Base-by-base conservation (phyloP, 2,113 vertebrate species). In the Aix galericulata region DNA sequence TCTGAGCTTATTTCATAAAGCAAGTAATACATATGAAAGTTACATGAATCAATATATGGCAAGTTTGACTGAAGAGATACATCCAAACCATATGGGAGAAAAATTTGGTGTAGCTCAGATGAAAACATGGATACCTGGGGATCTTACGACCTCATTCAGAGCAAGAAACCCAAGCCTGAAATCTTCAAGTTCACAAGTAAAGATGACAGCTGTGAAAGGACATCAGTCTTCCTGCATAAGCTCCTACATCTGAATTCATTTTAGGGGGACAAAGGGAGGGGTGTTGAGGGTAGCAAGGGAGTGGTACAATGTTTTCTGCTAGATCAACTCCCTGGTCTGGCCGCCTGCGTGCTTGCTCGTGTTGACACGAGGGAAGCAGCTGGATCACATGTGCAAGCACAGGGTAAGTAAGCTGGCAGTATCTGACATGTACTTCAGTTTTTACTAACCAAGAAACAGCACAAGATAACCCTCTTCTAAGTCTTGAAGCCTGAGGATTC, bases 1-100 rank as follows among this genome's bases (percentile, higher is more conserved):
- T 50, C 46, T 46, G 46, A n/a, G 25, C 22, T 52, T 50, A 67
- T 42, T 94, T 94, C 73, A 81, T 56, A 71, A n/a, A 81, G 59
- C 17, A 63, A 8, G 27, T 58, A 86, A 85, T 21, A 5, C 1
- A 4, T 14, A 44, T 38, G 17, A 81, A 8, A 74, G 52, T 38
- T 71, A 83, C 18, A 22, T 23, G 60, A 81, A 74, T 48, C 36
- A 82, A 94, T 74, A 53, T 11, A 82, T 0, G 5, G 21, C 27
- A 17, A 36, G 83, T 86, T 29, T 22, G 34, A 74, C 46, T 63
- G 13, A 31, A 52, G 62, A 66, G 10, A 80, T 26, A 29, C 1
- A 71, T 6, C 4, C 4, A 4, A 85, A 48, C 53, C 44, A 53
- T 2, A 71, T 27, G 20, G 66, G 36, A 53, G 11, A 83, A 69